Evolutionary conservation across 2,797 vertebrate species (phyloP).

Genomic region (Xiphorhynchus erythropygius): DNA sequence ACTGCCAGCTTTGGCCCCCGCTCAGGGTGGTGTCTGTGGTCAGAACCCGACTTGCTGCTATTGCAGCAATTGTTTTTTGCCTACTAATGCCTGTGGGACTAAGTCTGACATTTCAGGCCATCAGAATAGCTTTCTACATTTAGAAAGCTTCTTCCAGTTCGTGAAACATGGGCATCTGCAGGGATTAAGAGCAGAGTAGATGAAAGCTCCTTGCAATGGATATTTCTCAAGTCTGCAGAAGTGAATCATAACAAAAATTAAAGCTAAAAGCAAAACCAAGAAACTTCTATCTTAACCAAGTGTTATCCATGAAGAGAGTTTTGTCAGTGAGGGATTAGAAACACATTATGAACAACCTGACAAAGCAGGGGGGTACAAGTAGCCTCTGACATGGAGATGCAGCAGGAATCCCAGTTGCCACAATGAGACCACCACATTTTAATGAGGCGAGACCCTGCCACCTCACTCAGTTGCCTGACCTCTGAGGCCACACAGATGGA

Average conservation of each 20-base stretch:
- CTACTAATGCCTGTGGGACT: background rate
- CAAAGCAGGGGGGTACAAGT: background rate
- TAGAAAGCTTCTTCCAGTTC: background rate
- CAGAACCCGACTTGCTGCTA: background rate
- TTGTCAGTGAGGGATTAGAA: background rate
- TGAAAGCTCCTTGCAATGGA: background rate
- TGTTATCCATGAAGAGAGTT: background rate
- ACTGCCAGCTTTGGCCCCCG: background rate
- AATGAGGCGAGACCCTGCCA: rapidly evolving
- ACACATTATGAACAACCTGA: background rate
- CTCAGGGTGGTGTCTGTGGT: rapidly evolving
- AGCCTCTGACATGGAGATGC: rapidly evolving
- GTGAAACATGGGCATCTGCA: background rate
- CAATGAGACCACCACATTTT: background rate
- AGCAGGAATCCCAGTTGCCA: background rate
- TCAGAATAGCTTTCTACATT: background rate
- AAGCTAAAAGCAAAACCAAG: background rate
- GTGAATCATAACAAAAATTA: background rate
- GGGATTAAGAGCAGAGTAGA: background rate
- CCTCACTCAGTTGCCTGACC: background rate
- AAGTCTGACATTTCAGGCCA: background rate
- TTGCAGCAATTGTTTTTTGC: background rate
- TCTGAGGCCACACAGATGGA: background rate
- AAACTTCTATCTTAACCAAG: background rate
- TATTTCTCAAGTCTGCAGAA: background rate